Evolutionary conservation across 2,888 invertebrate genomes (phyloP).

Genomic region (Scaptodrosophila latifasciaeformis): DNA sequence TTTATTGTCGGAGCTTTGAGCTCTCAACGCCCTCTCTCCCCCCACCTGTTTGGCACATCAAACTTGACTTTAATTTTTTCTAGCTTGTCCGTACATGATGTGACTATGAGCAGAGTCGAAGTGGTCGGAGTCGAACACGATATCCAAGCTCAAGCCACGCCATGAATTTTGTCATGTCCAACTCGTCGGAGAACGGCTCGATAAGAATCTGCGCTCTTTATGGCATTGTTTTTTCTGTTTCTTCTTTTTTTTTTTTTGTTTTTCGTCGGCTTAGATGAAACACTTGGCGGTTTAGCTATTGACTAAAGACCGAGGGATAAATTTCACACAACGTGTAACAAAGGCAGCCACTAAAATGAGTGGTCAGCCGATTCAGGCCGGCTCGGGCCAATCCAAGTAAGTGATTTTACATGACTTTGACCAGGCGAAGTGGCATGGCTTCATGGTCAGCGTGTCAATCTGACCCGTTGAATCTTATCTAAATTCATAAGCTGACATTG

Average conservation of each 20-base stretch:
- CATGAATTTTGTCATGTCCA: slow-evolving; percentile 57
- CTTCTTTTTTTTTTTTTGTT: background rate
- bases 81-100: slow-evolving; percentile 62
- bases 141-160: slow-evolving; percentile 28
- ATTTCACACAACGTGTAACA: slow-evolving; percentile 28
- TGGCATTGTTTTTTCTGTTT: slow-evolving; percentile 9
- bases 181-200: slow-evolving; percentile 45
- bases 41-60: slow-evolving; percentile 28
- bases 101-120: slow-evolving; percentile 48
- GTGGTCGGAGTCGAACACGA: background rate
- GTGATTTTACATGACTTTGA: slow-evolving; percentile 27
- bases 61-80: slow-evolving; percentile 49
- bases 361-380: slow-evolving; percentile 21
- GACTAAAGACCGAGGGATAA: slow-evolving; percentile 43
- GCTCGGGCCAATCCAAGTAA: slow-evolving; percentile 2
- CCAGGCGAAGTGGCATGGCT: no score
- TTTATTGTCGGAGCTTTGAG: no score
- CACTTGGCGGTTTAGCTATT: slow-evolving; percentile 33
- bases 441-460: slow-evolving; percentile 18
- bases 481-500: slow-evolving; percentile 48
- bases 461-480: slow-evolving; percentile 38
- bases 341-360: no score
- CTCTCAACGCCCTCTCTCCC: slow-evolving; percentile 21
- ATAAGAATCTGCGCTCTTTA: slow-evolving; percentile 55
- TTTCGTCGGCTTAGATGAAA: slow-evolving; percentile 61